Evolutionary conservation across 2,797 vertebrate species (phyloP), one percentile per base, ranked within the genome.

Genomic region (Megalops cyprinoides): DNA sequence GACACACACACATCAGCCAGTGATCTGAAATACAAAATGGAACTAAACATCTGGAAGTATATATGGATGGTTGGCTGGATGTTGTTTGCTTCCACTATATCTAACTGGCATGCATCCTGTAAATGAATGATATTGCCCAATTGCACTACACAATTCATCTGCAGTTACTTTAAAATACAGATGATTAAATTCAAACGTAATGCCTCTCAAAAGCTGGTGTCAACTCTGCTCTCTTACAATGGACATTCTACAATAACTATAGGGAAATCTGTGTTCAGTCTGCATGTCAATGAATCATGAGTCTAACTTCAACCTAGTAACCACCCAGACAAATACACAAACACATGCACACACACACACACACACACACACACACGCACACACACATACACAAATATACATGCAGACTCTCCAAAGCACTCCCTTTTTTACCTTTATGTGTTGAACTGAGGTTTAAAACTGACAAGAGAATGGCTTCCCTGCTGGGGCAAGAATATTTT

Each of bases 401-500:
- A 62, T 58, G 25, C 25, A n/a, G 2, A 3, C 20, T n/a, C 20
- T n/a, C 9, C n/a, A 62, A 3, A 2, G 9, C 58, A 20, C 4
- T 62, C 9, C 2, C 10, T 7, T 20, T 34, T 56, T 15, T 18
- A 56, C 9, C 53, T 56, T 56, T 15, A 56, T 4, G 18, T 7
- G 46, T 48, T 48, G 46, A 48, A 48, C 4, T 48, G 4, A 48
- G 46, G 4, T 4, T 48, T 4, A 4, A 48, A 48, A 4, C 10
- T 48, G 9, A 14, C 51, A 9, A 0, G 51, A 51, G 1, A 53
- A 53, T 15, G 2, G 51, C 18, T 53, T 14, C 15, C 51, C 51
- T 9, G 60, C 31, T 34, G 25, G 28, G 7, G 25, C 15, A 9
- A 65, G 67, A 44, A 73, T 58, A 56, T 76, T 88, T 83, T 82